Evolutionary conservation across 2,888 invertebrate genomes (phyloP), one percentile per base, ranked within the genome.

Genomic region (Tiphia femorata): DNA sequence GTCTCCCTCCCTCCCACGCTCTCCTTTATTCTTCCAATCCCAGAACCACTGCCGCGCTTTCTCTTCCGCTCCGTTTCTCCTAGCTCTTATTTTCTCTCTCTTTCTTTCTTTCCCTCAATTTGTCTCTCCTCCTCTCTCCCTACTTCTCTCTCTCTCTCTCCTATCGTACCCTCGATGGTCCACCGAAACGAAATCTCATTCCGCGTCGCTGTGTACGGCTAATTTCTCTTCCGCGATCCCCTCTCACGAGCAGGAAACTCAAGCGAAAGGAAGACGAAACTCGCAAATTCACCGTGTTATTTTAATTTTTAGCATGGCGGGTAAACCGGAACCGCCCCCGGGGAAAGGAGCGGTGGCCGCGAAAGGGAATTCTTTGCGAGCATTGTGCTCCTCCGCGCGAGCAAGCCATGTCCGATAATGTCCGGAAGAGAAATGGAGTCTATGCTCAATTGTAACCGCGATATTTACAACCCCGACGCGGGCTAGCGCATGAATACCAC

Each of bases 251-350:
- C 14, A 33, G 44, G 41, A 46, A 55, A 30, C 21, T 37, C 29
- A n/a, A 29, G 12, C 38, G 35, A 38, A 2, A 12, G 38, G 52
- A 30, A 53, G 58, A 43, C 14, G 43, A 47, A 38, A 49, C 21
- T 27, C 56, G 50, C 23, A 17, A 19, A 25, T 38, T 23, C 21
- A 29, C 42, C 37, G n/a, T 1, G 20, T 25, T 40, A 37, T 27
- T 23, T 51, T 21, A 8, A n/a, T 51, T 49, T 51, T 52, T 44
- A 49, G 49, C 30, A 19, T 5, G 5, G 48, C 49, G 54, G n/a
- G n/a, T n/a, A n/a, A n/a, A n/a, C n/a, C n/a, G n/a, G n/a, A n/a
- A n/a, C n/a, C n/a, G n/a, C n/a, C n/a, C n/a, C n/a, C n/a, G n/a
- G n/a, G n/a, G n/a, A n/a, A n/a, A n/a, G n/a, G n/a, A n/a, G n/a